phyloP scores from a whole-genome alignment of 1,140 invertebrate species.

The Drosophila lacteicornis region DNA sequence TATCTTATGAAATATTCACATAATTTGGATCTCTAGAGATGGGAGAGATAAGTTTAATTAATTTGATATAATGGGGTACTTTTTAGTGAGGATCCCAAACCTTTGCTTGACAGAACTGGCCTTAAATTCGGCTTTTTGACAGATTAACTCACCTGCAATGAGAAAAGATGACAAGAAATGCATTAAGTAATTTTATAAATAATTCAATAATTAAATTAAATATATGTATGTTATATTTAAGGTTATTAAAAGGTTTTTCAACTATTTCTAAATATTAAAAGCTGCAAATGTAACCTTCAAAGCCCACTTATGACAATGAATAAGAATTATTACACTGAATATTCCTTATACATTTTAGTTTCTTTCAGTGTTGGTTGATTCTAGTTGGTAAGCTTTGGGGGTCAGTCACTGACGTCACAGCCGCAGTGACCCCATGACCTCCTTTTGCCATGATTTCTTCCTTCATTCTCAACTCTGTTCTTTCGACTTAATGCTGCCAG shows the following conservation, averaged over 20 bases:
- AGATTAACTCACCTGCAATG: constrained; percentile 68
- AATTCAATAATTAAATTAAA: too few species aligned
- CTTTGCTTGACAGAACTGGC: constrained; percentile 34
- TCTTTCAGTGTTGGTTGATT: neutral
- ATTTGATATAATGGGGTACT: neutral
- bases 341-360: neutral
- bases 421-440: constrained; percentile 58
- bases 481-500: neutral
- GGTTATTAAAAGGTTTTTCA: too few species aligned
- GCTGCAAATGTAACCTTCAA: too few species aligned
- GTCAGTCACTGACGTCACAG: constrained; percentile 49
- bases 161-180: constrained; percentile 20
- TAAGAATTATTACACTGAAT: neutral
- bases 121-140: neutral
- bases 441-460: constrained; percentile 27
- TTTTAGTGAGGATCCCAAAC: constrained; percentile 3
- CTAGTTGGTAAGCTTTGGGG: constrained; percentile 1
- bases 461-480: neutral
- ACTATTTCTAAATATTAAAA: too few species aligned
- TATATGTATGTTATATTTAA: too few species aligned
- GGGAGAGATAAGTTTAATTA: neutral
- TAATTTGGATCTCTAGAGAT: neutral
- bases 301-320: too few species aligned
- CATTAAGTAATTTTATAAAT: neutral
- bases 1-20: neutral